phyloP scores from a whole-genome alignment of 2,113 vertebrate genomes.

The Odontesthes bonariensis region DNA sequence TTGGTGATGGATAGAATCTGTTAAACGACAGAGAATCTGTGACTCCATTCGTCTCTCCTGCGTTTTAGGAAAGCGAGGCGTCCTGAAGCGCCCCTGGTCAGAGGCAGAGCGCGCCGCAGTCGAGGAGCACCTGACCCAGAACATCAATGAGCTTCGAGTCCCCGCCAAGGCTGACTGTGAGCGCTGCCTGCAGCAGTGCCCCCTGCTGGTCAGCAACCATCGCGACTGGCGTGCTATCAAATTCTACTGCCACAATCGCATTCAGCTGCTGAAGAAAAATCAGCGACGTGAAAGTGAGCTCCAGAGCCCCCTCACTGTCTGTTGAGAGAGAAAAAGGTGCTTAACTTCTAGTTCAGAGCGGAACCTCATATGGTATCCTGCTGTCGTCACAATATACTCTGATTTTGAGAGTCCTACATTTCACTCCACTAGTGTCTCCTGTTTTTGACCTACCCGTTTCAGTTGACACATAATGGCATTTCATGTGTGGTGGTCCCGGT shows the following conservation, averaged over 20 bases:
- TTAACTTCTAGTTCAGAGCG: slow-evolving; percentile 9
- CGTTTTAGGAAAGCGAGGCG: slow-evolving; percentile 81
- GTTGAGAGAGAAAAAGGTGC: slow-evolving; percentile 58
- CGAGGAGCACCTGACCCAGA: slow-evolving; percentile 83
- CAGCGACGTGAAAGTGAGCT: slow-evolving; percentile 76
- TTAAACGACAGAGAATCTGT: background rate
- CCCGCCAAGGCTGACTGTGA: slow-evolving; percentile 86
- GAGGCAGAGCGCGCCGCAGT: slow-evolving; percentile 83
- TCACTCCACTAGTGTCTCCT: slow-evolving; percentile 13
- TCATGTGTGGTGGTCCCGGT: slow-evolving; percentile 24
- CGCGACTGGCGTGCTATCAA: slow-evolving; percentile 86
- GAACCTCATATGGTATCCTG: slow-evolving; percentile 59
- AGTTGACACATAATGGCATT: slow-evolving; percentile 30
- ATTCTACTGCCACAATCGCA: slow-evolving; percentile 87
- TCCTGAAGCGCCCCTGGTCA: slow-evolving; percentile 85
- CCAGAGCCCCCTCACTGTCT: slow-evolving; percentile 66
- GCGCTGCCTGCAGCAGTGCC: slow-evolving; percentile 84
- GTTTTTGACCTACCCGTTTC: background rate
- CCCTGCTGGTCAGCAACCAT: slow-evolving; percentile 84
- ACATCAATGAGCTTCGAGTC: slow-evolving; percentile 83
- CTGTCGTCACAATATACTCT: slow-evolving; percentile 41
- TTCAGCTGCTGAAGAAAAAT: slow-evolving; percentile 85
- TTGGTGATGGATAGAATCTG: background rate
- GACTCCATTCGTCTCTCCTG: slow-evolving; percentile 1
- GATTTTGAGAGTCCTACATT: slow-evolving; percentile 51